Percentiles rank a stretch among this genome's conserved stretches.
Evolutionary conservation across 2,888 invertebrate genomes (phyloP).

Genomic region (Girardia tigrina): DNA sequence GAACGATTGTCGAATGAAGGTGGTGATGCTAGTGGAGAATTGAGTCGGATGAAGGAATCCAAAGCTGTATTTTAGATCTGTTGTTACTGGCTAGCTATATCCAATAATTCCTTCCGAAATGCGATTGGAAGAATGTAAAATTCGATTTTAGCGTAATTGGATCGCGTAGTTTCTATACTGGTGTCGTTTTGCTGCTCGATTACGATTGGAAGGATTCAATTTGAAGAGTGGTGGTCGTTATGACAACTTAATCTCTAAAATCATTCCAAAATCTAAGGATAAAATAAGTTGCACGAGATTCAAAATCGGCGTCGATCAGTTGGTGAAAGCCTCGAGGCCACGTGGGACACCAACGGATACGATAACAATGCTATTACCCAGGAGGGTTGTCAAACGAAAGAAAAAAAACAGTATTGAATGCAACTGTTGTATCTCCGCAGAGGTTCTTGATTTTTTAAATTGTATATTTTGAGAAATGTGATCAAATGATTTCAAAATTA

Average conservation of each 20-base stretch:
- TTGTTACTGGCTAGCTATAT: background rate
- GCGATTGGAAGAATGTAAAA: background rate
- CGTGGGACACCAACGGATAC: no score
- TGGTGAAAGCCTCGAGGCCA: no score
- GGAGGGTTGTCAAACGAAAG: no score
- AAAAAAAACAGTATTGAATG: no score
- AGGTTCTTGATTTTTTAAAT: no score
- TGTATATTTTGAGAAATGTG: no score
- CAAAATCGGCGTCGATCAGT: conserved; percentile 86
- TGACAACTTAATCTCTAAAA: conserved; percentile 93
- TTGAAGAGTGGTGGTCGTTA: conserved; percentile 93
- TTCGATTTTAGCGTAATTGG: background rate
- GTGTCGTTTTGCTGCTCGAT: background rate
- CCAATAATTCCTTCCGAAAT: background rate
- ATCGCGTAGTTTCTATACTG: background rate
- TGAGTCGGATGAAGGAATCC: background rate
- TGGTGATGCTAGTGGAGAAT: background rate
- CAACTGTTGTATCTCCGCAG: no score
- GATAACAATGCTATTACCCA: no score
- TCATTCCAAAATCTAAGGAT: conserved; percentile 64
- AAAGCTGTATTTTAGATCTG: background rate
- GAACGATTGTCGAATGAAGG: no score
- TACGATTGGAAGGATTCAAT: conserved; percentile 61
- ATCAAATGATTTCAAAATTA: no score
- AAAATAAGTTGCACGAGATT: conserved; percentile 84